Evolutionary conservation across 2,113 vertebrate genomes (phyloP).

Genomic region (Prietella phreatophila): DNA sequence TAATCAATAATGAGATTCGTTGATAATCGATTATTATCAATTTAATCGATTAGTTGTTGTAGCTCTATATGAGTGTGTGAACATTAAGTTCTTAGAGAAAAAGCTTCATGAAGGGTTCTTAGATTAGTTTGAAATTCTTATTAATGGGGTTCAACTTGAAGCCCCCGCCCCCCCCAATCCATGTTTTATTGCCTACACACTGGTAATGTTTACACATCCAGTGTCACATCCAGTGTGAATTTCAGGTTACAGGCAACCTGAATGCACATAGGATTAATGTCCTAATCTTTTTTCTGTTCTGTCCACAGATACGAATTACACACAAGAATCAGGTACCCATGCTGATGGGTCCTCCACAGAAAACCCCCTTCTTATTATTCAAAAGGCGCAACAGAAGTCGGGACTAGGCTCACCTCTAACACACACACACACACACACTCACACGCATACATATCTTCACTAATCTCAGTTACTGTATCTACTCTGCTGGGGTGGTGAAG

Average conservation of each 20-base stretch:
- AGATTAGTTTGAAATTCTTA: neutral
- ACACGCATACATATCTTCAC: constrained; percentile 47
- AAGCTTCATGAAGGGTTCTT: neutral
- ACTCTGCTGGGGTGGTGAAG: constrained; percentile 26
- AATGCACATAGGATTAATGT: neutral
- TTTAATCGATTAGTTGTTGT: too few relatives aligned
- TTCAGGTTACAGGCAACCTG: neutral
- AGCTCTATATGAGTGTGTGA: neutral
- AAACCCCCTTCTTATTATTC: constrained; percentile 90
- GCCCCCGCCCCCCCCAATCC: too few relatives aligned
- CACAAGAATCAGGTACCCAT: constrained; percentile 98
- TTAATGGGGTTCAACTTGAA: neutral
- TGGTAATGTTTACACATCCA: neutral
- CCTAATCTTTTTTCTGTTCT: constrained; percentile 39
- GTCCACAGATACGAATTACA: constrained; percentile 84
- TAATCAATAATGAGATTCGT: too few relatives aligned
- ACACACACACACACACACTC: constrained; percentile 8
- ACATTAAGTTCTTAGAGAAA: neutral
- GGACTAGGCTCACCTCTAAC: constrained; percentile 68
- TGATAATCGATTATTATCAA: too few relatives aligned
- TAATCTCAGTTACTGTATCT: constrained; percentile 49
- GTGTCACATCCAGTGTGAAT: neutral
- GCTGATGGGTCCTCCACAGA: constrained; percentile 86
- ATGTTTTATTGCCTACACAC: neutral
- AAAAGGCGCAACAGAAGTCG: constrained; percentile 81